phyloP scores from a whole-genome alignment of 2,797 vertebrate genomes.

The Dromococcyx pavoninus region DNA sequence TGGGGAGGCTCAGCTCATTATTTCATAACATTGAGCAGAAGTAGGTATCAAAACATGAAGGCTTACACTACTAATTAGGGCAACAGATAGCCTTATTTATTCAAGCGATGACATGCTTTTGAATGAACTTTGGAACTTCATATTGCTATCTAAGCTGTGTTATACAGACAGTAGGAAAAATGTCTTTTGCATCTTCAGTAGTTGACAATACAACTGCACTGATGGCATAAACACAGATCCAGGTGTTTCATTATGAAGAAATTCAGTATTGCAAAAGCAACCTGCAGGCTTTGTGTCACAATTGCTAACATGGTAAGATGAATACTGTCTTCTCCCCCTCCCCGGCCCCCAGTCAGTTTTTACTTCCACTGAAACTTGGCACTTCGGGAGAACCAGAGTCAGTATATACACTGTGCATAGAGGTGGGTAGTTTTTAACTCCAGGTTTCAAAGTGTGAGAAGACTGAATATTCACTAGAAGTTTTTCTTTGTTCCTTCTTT shows the following conservation, averaged over 20 bases:
- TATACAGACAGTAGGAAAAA: neutral
- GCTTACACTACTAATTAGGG: slow-evolving; percentile 37
- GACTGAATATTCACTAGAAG: neutral
- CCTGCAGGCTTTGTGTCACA: neutral
- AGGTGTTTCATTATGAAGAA: neutral
- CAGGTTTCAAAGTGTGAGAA: neutral
- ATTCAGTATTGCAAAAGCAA: neutral
- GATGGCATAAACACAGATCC: neutral
- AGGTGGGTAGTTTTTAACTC: neutral
- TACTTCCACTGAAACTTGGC: neutral
- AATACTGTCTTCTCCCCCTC: no score
- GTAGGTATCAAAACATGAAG: slow-evolving; percentile 12
- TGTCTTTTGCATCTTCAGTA: neutral
- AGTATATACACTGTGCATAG: neutral
- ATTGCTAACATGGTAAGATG: neutral
- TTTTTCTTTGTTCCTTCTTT: neutral
- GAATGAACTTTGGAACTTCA: slow-evolving; percentile 9
- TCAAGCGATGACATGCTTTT: slow-evolving; percentile 12
- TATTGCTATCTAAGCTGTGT: neutral
- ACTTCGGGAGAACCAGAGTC: neutral
- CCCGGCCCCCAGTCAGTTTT: neutral
- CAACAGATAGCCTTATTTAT: slow-evolving; percentile 1
- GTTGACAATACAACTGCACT: neutral
- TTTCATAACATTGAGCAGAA: slow-evolving; percentile 22
- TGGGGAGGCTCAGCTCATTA: slow-evolving; percentile 19